Evolutionary conservation across 1,140 invertebrate species (phyloP).

Genomic region (Drosophila azteca): DNA sequence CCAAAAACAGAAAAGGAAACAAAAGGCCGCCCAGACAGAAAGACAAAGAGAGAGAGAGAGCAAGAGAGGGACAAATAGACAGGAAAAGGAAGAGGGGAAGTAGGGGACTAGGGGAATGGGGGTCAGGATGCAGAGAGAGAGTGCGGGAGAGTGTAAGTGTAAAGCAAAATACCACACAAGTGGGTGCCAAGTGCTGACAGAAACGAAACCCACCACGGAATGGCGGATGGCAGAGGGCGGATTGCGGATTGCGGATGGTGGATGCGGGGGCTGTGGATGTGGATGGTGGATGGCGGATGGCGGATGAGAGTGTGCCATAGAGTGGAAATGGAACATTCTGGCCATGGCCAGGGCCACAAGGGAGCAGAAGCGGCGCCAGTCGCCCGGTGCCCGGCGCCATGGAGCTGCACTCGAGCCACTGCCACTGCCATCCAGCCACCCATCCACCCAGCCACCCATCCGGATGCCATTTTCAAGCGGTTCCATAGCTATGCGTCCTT

Average conservation of each 20-base stretch:
- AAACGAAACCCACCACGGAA: conserved; percentile 24
- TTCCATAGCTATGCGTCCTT: conserved; percentile 34
- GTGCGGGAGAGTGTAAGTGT: conserved; percentile 21
- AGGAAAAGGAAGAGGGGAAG: not conserved
- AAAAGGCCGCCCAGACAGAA: conserved; percentile 41
- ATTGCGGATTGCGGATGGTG: not conserved
- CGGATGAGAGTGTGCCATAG: conserved; percentile 16
- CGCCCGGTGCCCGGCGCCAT: conserved; percentile 8
- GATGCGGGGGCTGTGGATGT: not conserved
- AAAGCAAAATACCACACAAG: conserved; percentile 63
- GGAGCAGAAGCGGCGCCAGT: conserved; percentile 13
- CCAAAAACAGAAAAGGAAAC: conserved; percentile 47
- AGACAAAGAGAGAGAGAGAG: not conserved
- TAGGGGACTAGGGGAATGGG: too few relatives aligned
- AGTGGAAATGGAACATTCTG: conserved; percentile 35
- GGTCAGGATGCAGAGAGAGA: not conserved
- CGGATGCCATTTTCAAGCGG: conserved; percentile 41
- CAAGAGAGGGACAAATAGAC: not conserved
- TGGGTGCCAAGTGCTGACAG: conserved; percentile 54
- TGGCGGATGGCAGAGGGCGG: too few relatives aligned
- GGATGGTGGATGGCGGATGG: conserved; percentile 12
- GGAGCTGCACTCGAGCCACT: conserved; percentile 24
- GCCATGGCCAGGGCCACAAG: conserved; percentile 39
- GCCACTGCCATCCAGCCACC: not conserved
- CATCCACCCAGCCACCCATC: conserved; percentile 17